Percentiles rank a stretch among this genome's conserved stretches.
These are phyloP conservation scores for Protophormia terraenovae DNA, from an alignment of 2,888 invertebrate species.

Conservation along the genomic window DNA sequence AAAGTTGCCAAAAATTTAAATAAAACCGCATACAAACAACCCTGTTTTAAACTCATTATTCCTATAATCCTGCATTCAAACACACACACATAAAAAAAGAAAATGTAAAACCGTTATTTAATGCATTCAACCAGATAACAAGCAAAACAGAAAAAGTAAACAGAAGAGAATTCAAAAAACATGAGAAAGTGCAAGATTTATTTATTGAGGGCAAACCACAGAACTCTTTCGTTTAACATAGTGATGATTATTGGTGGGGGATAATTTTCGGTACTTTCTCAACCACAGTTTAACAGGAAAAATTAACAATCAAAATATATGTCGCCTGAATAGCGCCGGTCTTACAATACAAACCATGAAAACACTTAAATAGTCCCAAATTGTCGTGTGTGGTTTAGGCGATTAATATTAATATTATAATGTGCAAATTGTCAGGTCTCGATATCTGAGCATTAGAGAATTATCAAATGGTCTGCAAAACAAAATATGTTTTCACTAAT, in stretches of 20 bases:
- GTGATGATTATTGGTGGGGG: not conserved
- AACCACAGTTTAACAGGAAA: too few relatives aligned
- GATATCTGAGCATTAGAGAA: too few relatives aligned
- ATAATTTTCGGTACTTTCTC: not conserved
- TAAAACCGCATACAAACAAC: slow-evolving; percentile 44
- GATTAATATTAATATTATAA: too few relatives aligned
- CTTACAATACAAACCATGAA: too few relatives aligned
- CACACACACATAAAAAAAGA: slow-evolving; percentile 3
- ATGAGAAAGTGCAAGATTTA: slow-evolving; percentile 57
- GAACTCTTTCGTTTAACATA: slow-evolving; percentile 1
- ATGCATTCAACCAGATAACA: slow-evolving; percentile 26
- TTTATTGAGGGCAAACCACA: slow-evolving; percentile 62
- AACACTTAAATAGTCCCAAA: too few relatives aligned
- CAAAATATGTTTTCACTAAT: too few relatives aligned
- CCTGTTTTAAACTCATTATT: not conserved
- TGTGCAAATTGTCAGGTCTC: too few relatives aligned
- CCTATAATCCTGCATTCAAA: not conserved
- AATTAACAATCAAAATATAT: too few relatives aligned
- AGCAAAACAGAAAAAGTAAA: slow-evolving; percentile 7
- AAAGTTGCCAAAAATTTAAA: slow-evolving; percentile 47
- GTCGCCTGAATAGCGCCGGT: too few relatives aligned
- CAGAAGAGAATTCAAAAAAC: slow-evolving; percentile 5
- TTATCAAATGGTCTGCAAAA: too few relatives aligned
- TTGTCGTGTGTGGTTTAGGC: too few relatives aligned
- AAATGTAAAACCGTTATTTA: slow-evolving; percentile 27